Base-by-base conservation (phyloP, 2,113 vertebrate genomes). In the Salvelinus fontinalis region DNA sequence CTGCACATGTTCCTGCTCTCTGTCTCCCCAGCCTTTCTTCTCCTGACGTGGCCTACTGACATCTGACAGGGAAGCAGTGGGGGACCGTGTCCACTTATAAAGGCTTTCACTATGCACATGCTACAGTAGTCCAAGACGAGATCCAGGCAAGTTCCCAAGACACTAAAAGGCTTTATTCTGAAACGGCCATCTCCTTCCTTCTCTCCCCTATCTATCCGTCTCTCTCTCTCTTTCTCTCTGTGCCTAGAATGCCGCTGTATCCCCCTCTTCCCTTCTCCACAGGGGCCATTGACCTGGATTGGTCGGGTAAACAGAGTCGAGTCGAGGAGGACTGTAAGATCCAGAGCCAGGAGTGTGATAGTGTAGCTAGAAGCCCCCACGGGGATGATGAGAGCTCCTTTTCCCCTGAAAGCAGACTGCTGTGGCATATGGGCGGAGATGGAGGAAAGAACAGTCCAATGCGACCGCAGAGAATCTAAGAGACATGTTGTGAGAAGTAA, bases 241-340 rank as follows among this genome's bases (percentile, higher is more conserved):
- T 11, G 8, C 26, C 62, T 22, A 11, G 62, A 8, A 64, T 64
- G n/a, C 22, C 9, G 0, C 64, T 66, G 24, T 66, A 66, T 66
- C 16, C 51, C 51, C 26, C 4, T 29, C 26, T 27, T 16, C 24
- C 26, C 4, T 16, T 57, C 70, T 57, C 44, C 70, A 71, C 48
- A 29, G 70, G 70, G 70, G 70, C 4, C n/a, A 48, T 51, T 57
- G 70, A 71, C 70, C 70, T 71, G 70, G 70, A 57, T 60, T 74
- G 44, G 24, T 26, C 13, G 3, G 62, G 64, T 14, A 68, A 78
- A 78, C 26, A 29, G 73, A 77, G 71, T 24, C 6, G n/a, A 71
- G 70, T n/a, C 9, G 7, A 22, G 9, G 24, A 44, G 72, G 18
- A 72, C 26, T 67, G 65, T 11, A 72, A 20, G 39, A 60, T 29